phyloP scores from a whole-genome alignment of 2,888 invertebrate species.

The Melanargia galathea region DNA sequence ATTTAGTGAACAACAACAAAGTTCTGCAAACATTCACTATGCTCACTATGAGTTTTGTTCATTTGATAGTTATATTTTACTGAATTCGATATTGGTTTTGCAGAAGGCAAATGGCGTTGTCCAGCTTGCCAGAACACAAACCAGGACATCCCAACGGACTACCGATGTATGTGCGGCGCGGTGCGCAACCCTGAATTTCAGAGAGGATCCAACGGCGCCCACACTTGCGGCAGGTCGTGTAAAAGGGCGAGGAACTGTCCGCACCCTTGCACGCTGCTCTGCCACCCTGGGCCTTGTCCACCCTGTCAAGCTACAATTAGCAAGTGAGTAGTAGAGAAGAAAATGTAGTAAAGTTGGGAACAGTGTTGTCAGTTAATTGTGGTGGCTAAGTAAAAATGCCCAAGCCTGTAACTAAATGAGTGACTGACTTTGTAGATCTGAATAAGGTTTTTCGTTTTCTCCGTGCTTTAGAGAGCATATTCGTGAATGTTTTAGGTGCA shows the following conservation, averaged over 20 bases:
- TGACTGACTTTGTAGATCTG: too few species aligned
- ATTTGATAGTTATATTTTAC: not conserved
- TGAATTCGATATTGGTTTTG: slow-evolving; percentile 7
- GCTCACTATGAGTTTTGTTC: not conserved
- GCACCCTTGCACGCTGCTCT: slow-evolving; percentile 89
- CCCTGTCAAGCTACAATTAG: slow-evolving; percentile 90
- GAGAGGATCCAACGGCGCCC: slow-evolving; percentile 87
- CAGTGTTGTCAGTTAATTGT: too few species aligned
- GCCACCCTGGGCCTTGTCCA: slow-evolving; percentile 98
- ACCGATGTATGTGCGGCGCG: slow-evolving; percentile 96
- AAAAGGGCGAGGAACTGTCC: slow-evolving; percentile 81
- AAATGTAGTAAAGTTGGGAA: too few species aligned
- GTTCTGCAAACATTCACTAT: too few species aligned
- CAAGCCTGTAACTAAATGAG: too few species aligned
- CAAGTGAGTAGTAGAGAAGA: slow-evolving; percentile 62
- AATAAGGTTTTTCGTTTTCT: too few species aligned
- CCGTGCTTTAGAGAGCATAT: too few species aligned
- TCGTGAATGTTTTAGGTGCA: too few species aligned
- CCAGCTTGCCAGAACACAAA: slow-evolving; percentile 96
- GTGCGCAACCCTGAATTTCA: slow-evolving; percentile 87
- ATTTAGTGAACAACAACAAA: too few species aligned
- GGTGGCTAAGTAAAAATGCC: too few species aligned
- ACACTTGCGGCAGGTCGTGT: slow-evolving; percentile 95
- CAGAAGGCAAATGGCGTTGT: slow-evolving; percentile 95
- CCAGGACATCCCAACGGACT: slow-evolving; percentile 88